Evolutionary conservation across 2,797 vertebrate genomes (phyloP).

Genomic region (Macrochelys suwanniensis): DNA sequence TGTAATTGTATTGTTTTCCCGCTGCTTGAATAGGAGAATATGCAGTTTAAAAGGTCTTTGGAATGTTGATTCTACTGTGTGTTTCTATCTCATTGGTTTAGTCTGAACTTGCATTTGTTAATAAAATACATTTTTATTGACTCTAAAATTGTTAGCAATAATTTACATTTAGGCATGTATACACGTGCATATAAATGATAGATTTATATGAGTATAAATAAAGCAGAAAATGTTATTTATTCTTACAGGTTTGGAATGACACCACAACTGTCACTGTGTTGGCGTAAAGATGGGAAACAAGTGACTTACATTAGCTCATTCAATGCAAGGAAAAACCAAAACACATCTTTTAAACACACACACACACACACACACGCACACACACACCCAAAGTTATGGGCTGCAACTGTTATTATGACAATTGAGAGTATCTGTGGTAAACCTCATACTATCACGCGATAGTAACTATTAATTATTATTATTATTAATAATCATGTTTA

Average conservation of each 20-base stretch:
- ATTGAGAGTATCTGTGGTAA: not conserved
- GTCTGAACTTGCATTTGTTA: constrained; percentile 51
- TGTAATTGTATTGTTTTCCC: constrained; percentile 72
- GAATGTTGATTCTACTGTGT: constrained; percentile 51
- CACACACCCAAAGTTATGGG: not conserved
- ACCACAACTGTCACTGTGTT: not conserved
- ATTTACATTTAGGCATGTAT: constrained; percentile 34
- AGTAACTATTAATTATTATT: rapidly evolving
- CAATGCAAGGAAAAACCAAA: not conserved
- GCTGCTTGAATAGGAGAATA: constrained; percentile 69
- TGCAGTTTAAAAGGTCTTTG: constrained; percentile 63
- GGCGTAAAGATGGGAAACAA: constrained; percentile 7
- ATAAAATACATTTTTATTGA: constrained; percentile 64
- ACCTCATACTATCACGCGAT: not conserved
- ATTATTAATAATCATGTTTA: not conserved
- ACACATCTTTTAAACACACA: not conserved
- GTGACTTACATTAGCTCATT: not conserved
- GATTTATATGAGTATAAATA: not conserved
- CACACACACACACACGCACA: no score
- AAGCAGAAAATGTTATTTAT: constrained; percentile 29
- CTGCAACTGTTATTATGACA: not conserved
- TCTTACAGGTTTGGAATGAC: constrained; percentile 16
- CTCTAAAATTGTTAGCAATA: constrained; percentile 50
- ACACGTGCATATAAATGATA: not conserved
- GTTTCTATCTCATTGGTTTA: constrained; percentile 61